Percentiles rank a stretch among this genome's conserved stretches.
These are phyloP conservation scores for Pectinophora gossypiella DNA, from an alignment of 1,140 invertebrate species.

Conservation along the genomic window DNA sequence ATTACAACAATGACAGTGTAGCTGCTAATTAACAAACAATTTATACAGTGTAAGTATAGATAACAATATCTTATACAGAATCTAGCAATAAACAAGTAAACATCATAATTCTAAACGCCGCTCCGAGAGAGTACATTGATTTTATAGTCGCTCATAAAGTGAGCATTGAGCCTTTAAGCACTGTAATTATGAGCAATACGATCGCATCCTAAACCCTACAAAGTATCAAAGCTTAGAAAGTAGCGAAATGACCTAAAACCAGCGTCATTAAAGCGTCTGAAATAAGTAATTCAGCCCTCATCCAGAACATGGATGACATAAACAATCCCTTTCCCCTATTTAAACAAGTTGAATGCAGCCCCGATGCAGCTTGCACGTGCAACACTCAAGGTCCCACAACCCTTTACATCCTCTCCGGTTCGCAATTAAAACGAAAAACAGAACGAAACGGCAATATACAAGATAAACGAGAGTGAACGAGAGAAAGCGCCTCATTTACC, in stretches of 20 bases:
- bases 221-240: too few relatives aligned
- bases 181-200: background rate
- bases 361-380: constrained; percentile 60
- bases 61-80: too few relatives aligned
- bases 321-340: constrained; percentile 57
- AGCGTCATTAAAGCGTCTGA: too few relatives aligned
- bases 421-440: constrained; percentile 73
- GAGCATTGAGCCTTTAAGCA: background rate
- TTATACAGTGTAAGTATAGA: too few relatives aligned
- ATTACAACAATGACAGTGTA: too few relatives aligned
- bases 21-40: too few relatives aligned
- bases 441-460: constrained; percentile 39
- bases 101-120: background rate
- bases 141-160: background rate
- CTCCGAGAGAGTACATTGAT: background rate
- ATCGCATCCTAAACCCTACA: too few relatives aligned
- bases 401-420: constrained; percentile 68
- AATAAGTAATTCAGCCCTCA: constrained; percentile 22
- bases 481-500: constrained; percentile 61
- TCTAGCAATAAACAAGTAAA: background rate
- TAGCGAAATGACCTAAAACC: too few relatives aligned
- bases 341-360: constrained; percentile 63
- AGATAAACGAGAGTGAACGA: constrained; percentile 38
- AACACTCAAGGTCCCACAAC: constrained; percentile 70
- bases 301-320: constrained; percentile 55